These are phyloP conservation scores for Digitonthophagus gazella DNA, from an alignment of 2,888 invertebrate genomes.

Conservation along the genomic window DNA sequence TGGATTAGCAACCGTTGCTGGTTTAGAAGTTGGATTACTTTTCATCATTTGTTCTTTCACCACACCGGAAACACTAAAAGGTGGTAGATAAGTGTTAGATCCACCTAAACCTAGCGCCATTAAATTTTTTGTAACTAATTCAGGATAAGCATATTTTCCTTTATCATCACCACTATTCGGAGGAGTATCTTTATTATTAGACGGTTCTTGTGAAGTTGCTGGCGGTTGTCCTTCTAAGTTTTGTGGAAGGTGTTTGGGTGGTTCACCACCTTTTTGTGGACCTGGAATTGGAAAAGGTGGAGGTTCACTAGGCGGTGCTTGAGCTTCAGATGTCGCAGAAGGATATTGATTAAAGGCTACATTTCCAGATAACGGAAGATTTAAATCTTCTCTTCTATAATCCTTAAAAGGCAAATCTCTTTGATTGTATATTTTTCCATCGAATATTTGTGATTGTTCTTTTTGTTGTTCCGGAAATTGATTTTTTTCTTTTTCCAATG, in stretches of 20 bases:
- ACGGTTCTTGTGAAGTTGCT: too few species aligned
- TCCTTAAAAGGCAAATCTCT: slow-evolving; percentile 2
- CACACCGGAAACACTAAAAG: slow-evolving; percentile 33
- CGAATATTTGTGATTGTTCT: not conserved
- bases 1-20: not conserved
- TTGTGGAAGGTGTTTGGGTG: too few species aligned
- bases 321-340: too few species aligned
- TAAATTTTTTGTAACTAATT: slow-evolving; percentile 37
- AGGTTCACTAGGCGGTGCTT: too few species aligned
- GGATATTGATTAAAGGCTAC: not conserved
- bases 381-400: not conserved
- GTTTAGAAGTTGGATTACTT: slow-evolving; percentile 7
- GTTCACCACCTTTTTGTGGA: too few species aligned
- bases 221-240: too few species aligned
- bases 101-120: slow-evolving; percentile 39
- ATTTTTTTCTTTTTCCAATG: not conserved
- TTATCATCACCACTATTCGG: not conserved
- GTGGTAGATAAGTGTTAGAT: slow-evolving; percentile 34
- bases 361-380: not conserved
- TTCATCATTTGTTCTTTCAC: slow-evolving; percentile 26
- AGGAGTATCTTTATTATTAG: not conserved
- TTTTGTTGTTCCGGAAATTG: slow-evolving; percentile 7
- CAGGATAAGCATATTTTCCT: slow-evolving; percentile 22
- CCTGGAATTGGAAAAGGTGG: too few species aligned
- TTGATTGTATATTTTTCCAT: not conserved